Evolutionary conservation across 2,113 vertebrate species (phyloP), one percentile per base, ranked within the genome.

Genomic region (Sphyrna mokarran): DNA sequence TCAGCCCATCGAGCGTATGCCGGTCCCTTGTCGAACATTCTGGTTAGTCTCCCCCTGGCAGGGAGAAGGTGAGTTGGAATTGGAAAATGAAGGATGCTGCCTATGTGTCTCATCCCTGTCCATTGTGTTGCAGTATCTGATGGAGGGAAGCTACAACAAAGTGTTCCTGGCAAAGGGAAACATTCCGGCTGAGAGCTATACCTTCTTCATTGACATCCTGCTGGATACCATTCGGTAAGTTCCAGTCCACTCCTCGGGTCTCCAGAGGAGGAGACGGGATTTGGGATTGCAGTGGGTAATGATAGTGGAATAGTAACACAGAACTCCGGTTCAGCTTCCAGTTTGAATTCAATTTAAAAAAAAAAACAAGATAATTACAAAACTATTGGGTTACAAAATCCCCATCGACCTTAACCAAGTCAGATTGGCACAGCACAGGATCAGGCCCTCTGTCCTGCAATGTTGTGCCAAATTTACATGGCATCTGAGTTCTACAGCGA

Each of bases 71-170:
- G 23, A 29, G 10, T 58, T 54, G 7, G 6, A 87, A 22, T 87
- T 87, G 22, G 23, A 54, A 87, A 89, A 14, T 61, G 10, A 16
- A 37, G 37, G 29, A 18, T 37, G 89, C 58, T n/a, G 0, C n/a
- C 16, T 11, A 7, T 6, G 0, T 33, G 16, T 90, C 23, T 58
- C 16, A 23, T 94, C 26, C 18, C n/a, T 89, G 43, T 54, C 0
- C 37, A 33, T 40, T 94, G 37, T 96, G 63, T 66, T 68, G 37
- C 96, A 99, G 98, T 99, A 99, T 96, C 96, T 99, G 97, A 99
- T 99, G 99, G 99, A 99, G 87, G 99, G 99, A 89, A 99, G 98
- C 96, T 99, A 99, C 97, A 99, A 99, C 98, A 99, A 99, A 95
- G 99, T 99, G 7, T 99, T 99, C 96, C 98, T 99, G 95, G 99